Conservation (phyloP, 2,113 vertebrate genomes). For the Propithecus coquereli region DNA sequence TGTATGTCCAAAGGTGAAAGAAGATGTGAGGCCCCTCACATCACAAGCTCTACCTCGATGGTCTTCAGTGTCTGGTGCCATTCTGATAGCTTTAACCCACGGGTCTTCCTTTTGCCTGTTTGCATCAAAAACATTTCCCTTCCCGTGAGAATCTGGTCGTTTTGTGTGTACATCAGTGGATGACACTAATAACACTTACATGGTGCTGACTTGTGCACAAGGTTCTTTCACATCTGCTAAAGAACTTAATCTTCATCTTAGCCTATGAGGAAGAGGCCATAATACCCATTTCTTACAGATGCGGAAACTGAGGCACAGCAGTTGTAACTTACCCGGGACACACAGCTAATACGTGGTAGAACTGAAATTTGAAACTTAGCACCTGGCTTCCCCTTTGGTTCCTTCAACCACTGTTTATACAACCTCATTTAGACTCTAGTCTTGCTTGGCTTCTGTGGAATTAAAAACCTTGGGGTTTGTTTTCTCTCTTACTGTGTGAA, state of each 20-base stretch:
- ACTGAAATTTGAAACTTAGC: not conserved
- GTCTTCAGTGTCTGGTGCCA: too few species aligned
- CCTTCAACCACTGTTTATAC: not conserved
- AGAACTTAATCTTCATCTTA: not conserved
- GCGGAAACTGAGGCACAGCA: not conserved
- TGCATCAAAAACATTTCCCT: not conserved
- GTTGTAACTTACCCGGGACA: not conserved
- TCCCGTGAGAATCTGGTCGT: not conserved
- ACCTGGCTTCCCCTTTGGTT: not conserved
- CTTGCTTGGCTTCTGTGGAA: not conserved
- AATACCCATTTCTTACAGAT: not conserved
- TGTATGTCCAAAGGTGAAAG: not conserved
- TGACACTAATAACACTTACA: not conserved
- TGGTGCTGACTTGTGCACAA: fast-evolving
- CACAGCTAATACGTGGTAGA: not conserved
- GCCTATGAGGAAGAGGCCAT: not conserved
- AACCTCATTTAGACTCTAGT: not conserved
- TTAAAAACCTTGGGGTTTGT: not conserved
- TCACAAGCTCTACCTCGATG: not conserved
- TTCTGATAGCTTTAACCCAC: not conserved
- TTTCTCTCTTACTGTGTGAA: not conserved
- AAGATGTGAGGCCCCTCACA: not conserved
- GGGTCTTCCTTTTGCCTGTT: not conserved
- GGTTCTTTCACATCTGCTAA: not conserved
- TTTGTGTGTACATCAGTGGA: not conserved